Evolutionary conservation across 2,113 vertebrate genomes (phyloP), one percentile per base, ranked within the genome.

Genomic region (Polypterus bichir): DNA sequence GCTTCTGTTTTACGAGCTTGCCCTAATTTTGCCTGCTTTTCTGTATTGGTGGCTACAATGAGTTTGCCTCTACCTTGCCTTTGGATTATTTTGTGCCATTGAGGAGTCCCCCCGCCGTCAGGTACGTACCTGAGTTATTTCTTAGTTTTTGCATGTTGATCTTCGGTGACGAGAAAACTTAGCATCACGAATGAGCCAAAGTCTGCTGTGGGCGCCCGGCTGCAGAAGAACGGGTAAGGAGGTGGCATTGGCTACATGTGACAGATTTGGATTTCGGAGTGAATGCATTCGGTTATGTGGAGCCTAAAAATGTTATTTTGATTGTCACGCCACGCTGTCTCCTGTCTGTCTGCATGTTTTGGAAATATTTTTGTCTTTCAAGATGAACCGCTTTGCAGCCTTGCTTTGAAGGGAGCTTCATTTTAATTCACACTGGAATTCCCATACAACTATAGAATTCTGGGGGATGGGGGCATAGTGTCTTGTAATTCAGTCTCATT

Each of bases 51-150:
- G 79, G 75, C 79, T 75, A 71, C 67, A 55, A 70, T 69, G 67
- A 71, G 80, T 80, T 68, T 73, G 60, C 8, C 70, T 80, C 74
- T 62, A 65, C 27, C 27, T 27, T 27, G 27, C 27, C 27, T 27
- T 27, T 27, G 27, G 27, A 27, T 27, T 27, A 27, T 27, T 27
- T 27, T 27, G 27, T 27, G 27, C 27, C 27, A 27, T 27, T 69
- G 71, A 77, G 82, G 81, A 81, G 73, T 74, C 74, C 75, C 68
- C 45, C 49, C 73, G 27, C 27, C 27, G 71, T 68, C 82, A 87
- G 86, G 87, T 90, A 87, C 60, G 89, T 84, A 77, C 71, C 64
- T 62, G 52, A 7, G 11, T 69, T 48, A 65, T 68, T 63, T 68
- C 9, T 54, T 54, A 56, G 27, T 27, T 27, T 27, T 27, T 27